Evolutionary conservation across 2,113 vertebrate species (phyloP).

Genomic region (Hypocryptadius cinnamomeus): DNA sequence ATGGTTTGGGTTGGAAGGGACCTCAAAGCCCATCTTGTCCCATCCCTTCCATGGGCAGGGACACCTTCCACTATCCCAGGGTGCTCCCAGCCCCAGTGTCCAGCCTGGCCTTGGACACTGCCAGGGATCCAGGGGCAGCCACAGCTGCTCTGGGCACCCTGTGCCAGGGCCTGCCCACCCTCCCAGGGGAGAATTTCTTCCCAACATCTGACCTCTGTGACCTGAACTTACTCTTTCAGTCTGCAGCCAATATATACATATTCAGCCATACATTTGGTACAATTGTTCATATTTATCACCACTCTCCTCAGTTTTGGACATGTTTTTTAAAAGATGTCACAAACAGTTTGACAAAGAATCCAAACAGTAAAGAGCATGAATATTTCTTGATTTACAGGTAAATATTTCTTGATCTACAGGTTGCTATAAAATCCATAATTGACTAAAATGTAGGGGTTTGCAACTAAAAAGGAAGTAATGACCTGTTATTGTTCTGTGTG

Average conservation of each 20-base stretch:
- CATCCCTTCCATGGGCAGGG: neutral
- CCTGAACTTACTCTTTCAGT: neutral
- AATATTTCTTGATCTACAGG: neutral
- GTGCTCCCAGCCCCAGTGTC: rapidly evolving
- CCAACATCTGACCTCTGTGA: neutral
- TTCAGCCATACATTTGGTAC: neutral
- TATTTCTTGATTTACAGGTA: neutral
- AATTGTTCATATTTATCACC: rapidly evolving
- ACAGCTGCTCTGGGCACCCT: neutral
- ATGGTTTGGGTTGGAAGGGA: neutral
- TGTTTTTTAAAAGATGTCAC: neutral
- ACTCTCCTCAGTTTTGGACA: neutral
- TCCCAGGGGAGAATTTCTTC: neutral
- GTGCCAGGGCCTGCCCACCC: neutral
- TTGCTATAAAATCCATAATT: neutral
- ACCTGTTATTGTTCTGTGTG: neutral
- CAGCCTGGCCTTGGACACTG: rapidly evolving
- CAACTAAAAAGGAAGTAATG: neutral
- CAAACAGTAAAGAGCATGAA: neutral
- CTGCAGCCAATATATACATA: neutral
- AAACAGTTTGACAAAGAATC: neutral
- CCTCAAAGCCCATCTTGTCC: rapidly evolving
- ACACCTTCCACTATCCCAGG: rapidly evolving
- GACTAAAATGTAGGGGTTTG: neutral
- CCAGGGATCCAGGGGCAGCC: neutral